A percentile compares a stretch with the other conserved stretches of the same genome.
phyloP scores from a whole-genome alignment of 2,113 vertebrate genomes.

The Saiga tatarica region DNA sequence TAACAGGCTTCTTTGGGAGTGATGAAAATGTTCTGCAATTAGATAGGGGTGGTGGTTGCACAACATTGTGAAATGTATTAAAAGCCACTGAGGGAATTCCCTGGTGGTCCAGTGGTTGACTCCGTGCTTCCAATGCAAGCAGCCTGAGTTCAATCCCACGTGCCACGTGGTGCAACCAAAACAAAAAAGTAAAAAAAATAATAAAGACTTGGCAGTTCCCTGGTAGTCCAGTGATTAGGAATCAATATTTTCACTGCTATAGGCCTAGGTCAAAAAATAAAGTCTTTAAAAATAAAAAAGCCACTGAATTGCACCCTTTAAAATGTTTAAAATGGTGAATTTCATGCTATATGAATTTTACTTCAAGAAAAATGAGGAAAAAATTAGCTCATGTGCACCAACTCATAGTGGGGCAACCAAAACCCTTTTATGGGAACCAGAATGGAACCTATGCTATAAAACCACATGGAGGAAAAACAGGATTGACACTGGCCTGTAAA shows the following conservation, averaged over 20 bases:
- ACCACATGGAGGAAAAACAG: neutral
- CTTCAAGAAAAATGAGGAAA: neutral
- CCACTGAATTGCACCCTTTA: neutral
- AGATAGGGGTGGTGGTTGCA: neutral
- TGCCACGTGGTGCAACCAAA: neutral
- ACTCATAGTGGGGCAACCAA: neutral
- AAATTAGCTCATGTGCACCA: neutral
- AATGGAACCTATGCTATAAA: neutral
- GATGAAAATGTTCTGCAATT: neutral
- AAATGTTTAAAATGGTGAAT: neutral
- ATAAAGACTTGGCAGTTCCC: neutral
- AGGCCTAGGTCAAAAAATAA: neutral
- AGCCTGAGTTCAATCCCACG: neutral
- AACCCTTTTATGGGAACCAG: neutral
- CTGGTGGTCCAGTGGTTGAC: neutral
- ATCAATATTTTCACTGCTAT: neutral
- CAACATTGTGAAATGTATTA: neutral
- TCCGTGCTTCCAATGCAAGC: neutral
- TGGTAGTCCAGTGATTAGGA: neutral
- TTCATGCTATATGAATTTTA: slow-evolving; percentile 33
- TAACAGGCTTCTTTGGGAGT: neutral
- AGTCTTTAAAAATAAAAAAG: neutral
- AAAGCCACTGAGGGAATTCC: neutral
- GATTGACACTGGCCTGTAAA: neutral
- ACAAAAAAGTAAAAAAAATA: neutral